Percentiles rank a stretch among this genome's conserved stretches.
These are phyloP conservation scores for Macrocentrus cingulum DNA, from an alignment of 1,140 invertebrate species.

Conservation along the genomic window DNA sequence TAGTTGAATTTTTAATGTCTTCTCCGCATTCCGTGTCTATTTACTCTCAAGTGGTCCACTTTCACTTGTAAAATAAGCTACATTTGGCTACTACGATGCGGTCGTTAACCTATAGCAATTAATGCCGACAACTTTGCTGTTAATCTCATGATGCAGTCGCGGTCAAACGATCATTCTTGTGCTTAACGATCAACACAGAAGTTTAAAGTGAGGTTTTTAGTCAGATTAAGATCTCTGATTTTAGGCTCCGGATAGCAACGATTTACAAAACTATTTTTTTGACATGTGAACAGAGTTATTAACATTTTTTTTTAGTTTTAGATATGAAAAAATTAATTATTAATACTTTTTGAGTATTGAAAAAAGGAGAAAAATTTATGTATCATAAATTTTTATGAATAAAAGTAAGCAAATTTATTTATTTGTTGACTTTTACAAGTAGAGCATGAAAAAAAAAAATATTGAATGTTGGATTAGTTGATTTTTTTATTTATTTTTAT, in stretches of 20 bases:
- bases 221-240: constrained; percentile 10
- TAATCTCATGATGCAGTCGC: neutral
- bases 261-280: constrained; percentile 3
- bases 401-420: too few relatives aligned
- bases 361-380: too few relatives aligned
- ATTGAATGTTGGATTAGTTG: too few relatives aligned
- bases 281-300: too few relatives aligned
- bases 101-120: constrained; percentile 48
- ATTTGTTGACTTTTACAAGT: too few relatives aligned
- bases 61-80: constrained; percentile 11
- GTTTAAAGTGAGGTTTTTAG: constrained; percentile 10
- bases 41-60: constrained; percentile 19
- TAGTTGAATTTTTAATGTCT: constrained; percentile 12
- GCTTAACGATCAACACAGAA: constrained; percentile 6
- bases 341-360: too few relatives aligned
- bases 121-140: constrained; percentile 37
- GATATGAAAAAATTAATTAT: too few relatives aligned
- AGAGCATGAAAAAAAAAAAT: too few relatives aligned
- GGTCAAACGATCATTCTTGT: constrained; percentile 6
- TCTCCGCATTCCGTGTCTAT: neutral
- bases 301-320: too few relatives aligned
- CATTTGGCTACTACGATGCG: constrained; percentile 25
- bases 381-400: too few relatives aligned
- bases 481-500: too few relatives aligned
- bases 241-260: constrained; percentile 16